Evolutionary conservation across 2,888 invertebrate species (phyloP).

Genomic region (Synergus umbraculus): DNA sequence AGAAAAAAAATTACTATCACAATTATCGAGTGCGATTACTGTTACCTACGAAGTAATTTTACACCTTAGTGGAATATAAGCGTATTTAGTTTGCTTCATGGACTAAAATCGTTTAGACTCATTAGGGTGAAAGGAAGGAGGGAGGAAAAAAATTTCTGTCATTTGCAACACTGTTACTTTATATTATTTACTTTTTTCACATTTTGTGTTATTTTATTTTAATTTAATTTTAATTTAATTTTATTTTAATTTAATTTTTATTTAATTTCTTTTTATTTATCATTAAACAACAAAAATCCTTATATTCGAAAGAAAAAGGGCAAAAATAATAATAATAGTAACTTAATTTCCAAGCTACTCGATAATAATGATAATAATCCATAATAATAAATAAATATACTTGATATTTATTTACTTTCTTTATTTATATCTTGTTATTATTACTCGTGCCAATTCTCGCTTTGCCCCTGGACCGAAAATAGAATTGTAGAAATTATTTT

Average conservation of each 20-base stretch:
- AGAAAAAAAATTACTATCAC: not conserved
- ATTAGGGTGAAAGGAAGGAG: not conserved
- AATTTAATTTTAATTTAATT: no score
- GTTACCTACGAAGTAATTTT: constrained; percentile 1
- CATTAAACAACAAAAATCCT: no score
- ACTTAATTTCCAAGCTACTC: no score
- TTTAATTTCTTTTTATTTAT: no score
- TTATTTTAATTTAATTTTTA: no score
- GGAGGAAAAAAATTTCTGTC: not conserved
- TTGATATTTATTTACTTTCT: not conserved
- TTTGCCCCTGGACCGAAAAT: not conserved
- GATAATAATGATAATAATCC: no score
- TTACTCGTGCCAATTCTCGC: not conserved
- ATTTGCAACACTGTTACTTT: not conserved
- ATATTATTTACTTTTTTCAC: not conserved
- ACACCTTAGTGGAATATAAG: not conserved
- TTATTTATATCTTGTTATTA: not conserved
- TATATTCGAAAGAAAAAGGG: no score
- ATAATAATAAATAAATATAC: no score
- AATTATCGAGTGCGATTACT: not conserved
- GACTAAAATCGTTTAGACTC: not conserved
- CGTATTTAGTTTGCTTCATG: not conserved
- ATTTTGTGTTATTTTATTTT: no score
- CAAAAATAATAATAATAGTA: no score
- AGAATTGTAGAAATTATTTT: not conserved